phyloP scores from a whole-genome alignment of 2,113 vertebrate species.

The Forbesichthys agassizii region DNA sequence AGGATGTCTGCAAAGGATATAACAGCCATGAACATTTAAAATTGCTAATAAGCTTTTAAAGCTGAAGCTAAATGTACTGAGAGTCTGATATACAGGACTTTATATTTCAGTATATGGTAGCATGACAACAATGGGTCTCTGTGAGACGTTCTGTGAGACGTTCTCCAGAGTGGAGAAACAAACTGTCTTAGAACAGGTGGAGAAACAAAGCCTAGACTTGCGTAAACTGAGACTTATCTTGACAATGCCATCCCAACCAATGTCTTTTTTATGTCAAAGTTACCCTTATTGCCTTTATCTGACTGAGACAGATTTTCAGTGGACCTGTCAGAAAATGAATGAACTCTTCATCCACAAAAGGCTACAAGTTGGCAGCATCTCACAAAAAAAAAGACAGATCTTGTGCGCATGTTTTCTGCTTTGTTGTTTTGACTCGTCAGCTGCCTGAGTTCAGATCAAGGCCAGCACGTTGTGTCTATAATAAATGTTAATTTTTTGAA shows the following conservation, averaged over 20 bases:
- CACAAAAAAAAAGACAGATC: slow-evolving; percentile 44
- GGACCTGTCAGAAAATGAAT: slow-evolving; percentile 58
- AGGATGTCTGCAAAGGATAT: too few species aligned
- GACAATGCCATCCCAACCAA: slow-evolving; percentile 35
- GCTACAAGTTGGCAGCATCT: slow-evolving; percentile 43
- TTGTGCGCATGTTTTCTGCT: slow-evolving; percentile 56
- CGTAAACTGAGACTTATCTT: slow-evolving; percentile 48
- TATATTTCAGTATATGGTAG: slow-evolving; percentile 51
- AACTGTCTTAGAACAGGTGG: neutral
- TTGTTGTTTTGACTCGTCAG: slow-evolving; percentile 30
- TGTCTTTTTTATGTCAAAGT: slow-evolving; percentile 48
- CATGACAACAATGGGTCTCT: slow-evolving; percentile 27
- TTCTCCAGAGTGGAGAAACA: neutral
- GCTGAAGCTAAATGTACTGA: neutral
- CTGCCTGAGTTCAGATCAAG: slow-evolving; percentile 63
- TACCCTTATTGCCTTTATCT: slow-evolving; percentile 42
- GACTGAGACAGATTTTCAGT: slow-evolving; percentile 58
- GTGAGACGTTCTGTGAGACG: too few species aligned
- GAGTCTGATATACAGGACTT: slow-evolving; percentile 26
- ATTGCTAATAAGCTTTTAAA: slow-evolving; percentile 12
- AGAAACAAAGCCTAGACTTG: slow-evolving; percentile 12
- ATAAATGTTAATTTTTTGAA: slow-evolving; percentile 70
- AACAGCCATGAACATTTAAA: too few species aligned
- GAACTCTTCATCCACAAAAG: slow-evolving; percentile 53
- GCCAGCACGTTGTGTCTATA: slow-evolving; percentile 56